These are phyloP conservation scores for Scyliorhinus canicula DNA, from an alignment of 2,797 vertebrate species.

Conservation along the genomic window DNA sequence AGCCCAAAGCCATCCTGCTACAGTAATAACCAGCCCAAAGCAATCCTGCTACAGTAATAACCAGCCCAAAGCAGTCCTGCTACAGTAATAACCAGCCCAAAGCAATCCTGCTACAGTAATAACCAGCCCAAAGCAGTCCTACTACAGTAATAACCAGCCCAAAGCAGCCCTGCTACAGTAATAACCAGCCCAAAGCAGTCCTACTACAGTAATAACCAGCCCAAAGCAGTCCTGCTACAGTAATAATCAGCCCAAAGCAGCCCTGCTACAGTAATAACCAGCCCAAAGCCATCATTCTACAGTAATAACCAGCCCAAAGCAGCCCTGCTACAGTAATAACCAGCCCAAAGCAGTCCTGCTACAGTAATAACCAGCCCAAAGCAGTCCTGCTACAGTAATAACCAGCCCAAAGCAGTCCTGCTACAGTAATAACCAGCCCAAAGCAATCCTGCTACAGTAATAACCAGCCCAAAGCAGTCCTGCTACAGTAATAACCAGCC, in stretches of 20 bases:
- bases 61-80: background rate
- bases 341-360: background rate
- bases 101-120: background rate
- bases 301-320: background rate
- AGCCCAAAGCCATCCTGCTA: background rate
- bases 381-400: background rate
- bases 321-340: background rate
- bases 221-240: no score
- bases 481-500: background rate
- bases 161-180: background rate
- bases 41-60: background rate
- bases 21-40: background rate
- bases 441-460: background rate
- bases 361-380: background rate
- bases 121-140: background rate
- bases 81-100: background rate
- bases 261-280: background rate
- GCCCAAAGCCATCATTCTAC: background rate
- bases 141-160: background rate
- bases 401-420: background rate
- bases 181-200: background rate
- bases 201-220: background rate
- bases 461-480: background rate
- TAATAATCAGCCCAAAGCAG: background rate
- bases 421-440: background rate